Evolutionary conservation across 1,140 invertebrate species (phyloP).

Genomic region (Dreissena polymorpha): DNA sequence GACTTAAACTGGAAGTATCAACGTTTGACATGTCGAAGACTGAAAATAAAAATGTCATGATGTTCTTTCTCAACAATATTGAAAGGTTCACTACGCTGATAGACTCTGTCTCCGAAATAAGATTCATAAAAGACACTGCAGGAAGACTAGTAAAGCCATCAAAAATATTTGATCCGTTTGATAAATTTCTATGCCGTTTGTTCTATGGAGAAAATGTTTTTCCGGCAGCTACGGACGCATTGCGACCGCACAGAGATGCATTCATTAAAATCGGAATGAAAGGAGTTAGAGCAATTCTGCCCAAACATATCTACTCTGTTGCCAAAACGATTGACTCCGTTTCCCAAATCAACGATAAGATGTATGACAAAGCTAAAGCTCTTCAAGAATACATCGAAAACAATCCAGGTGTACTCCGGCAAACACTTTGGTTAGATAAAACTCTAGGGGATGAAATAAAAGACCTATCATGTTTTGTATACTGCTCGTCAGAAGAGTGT

Average conservation of each 20-base stretch:
- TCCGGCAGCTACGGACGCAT: background rate
- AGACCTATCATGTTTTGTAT: background rate
- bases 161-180: background rate
- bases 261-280: background rate
- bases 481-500: background rate
- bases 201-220: background rate
- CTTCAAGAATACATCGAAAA: background rate
- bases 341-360: background rate
- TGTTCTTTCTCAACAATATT: slow-evolving; percentile 1
- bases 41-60: background rate
- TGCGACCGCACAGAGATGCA: background rate
- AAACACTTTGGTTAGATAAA: background rate
- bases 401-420: background rate
- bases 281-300: background rate
- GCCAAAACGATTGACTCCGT: background rate
- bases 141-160: background rate
- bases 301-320: background rate
- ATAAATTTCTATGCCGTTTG: background rate
- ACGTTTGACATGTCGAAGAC: background rate
- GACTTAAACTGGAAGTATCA: background rate
- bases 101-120: background rate
- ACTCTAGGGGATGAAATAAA: background rate
- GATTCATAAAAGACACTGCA: background rate
- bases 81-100: background rate
- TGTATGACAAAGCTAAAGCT: slow-evolving; percentile 1